Conservation (phyloP, 92 coral and sea anemone species). For the Siderastrea siderea region DNA sequence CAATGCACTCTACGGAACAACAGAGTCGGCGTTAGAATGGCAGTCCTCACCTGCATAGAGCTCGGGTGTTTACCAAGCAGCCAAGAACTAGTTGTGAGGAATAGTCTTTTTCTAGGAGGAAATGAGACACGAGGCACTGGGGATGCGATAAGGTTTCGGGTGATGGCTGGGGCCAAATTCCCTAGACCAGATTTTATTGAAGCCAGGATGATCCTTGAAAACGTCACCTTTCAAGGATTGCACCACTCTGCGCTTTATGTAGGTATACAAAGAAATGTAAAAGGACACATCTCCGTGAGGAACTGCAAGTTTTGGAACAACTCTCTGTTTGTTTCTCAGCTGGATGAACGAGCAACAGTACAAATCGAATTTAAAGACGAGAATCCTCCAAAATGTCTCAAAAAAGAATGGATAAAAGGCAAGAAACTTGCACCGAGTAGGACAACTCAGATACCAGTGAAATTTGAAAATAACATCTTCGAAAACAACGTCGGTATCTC, state of each 20-base stretch:
- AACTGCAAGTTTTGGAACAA: too few relatives aligned
- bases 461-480: too few relatives aligned
- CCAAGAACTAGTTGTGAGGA: not conserved
- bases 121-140: too few relatives aligned
- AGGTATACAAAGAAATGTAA: not conserved
- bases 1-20: not conserved
- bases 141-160: too few relatives aligned
- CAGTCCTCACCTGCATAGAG: too few relatives aligned
- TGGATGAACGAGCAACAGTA: not conserved
- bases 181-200: not conserved
- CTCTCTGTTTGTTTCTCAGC: not conserved
- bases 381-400: not conserved
- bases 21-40: not conserved
- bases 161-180: too few relatives aligned
- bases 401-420: not conserved
- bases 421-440: not conserved
- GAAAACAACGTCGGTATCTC: conserved; percentile 39
- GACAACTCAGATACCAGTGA: not conserved
- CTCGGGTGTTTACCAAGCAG: not conserved
- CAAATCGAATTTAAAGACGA: not conserved
- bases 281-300: not conserved
- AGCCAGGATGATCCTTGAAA: not conserved
- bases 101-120: too few relatives aligned
- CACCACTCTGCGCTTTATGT: conserved; percentile 3
- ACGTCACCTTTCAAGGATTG: not conserved